Conservation (phyloP, 2,113 vertebrate species). For the Prunella himalayana region DNA sequence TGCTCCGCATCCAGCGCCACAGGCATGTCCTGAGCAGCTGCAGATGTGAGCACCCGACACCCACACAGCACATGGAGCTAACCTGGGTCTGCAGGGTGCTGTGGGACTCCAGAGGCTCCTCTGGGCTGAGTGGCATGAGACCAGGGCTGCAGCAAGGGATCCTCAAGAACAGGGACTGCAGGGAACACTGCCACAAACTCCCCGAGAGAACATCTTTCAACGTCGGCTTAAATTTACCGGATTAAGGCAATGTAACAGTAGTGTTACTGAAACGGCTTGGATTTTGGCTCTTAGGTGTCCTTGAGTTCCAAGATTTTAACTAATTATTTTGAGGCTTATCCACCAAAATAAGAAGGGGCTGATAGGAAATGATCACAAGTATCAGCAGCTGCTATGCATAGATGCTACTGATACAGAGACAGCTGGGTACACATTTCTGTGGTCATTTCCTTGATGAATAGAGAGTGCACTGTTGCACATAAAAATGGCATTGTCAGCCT, state of each 20-base stretch:
- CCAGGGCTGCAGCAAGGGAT: background rate
- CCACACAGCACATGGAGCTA: accelerated
- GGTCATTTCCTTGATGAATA: constrained; percentile 53
- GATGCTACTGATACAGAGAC: constrained; percentile 29
- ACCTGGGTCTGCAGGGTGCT: background rate
- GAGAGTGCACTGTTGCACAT: constrained; percentile 54
- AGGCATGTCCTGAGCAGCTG: background rate
- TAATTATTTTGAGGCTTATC: background rate
- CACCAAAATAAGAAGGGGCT: background rate
- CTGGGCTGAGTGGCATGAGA: background rate
- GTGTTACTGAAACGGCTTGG: background rate
- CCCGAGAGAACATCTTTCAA: background rate
- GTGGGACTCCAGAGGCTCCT: background rate
- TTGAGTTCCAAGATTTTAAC: background rate
- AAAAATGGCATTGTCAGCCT: constrained; percentile 53
- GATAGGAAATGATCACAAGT: constrained; percentile 29
- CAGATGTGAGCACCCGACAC: background rate
- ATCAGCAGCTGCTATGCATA: constrained; percentile 45
- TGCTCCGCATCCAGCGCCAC: accelerated
- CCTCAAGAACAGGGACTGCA: background rate
- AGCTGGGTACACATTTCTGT: constrained; percentile 57
- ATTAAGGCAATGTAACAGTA: background rate
- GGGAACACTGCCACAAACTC: background rate
- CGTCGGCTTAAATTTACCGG: background rate
- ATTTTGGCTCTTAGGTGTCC: background rate